phyloP scores from a whole-genome alignment of 2,888 invertebrate species.

The Tinea pellionella region DNA sequence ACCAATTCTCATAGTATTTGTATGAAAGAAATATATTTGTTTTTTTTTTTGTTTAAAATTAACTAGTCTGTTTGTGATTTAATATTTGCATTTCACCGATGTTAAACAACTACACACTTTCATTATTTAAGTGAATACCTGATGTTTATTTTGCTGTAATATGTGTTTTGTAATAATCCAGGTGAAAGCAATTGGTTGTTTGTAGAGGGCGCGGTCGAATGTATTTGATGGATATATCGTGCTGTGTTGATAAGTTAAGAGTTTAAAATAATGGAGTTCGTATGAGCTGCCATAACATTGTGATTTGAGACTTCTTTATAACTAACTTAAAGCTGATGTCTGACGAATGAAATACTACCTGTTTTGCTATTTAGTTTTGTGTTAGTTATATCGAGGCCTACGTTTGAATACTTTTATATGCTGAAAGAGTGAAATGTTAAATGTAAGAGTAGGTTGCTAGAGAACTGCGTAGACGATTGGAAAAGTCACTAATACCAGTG shows the following conservation, averaged over 20 bases:
- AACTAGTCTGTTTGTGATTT: background rate
- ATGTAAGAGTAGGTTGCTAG: conserved; percentile 65
- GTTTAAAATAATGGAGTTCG: conserved; percentile 32
- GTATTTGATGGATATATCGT: background rate
- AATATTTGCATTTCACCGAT: conserved; percentile 5
- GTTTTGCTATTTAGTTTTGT: background rate
- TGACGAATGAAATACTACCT: background rate
- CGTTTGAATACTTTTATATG: conserved; percentile 69
- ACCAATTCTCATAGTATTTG: conserved; percentile 34
- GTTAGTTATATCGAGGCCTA: background rate
- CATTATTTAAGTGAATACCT: background rate
- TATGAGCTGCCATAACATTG: conserved; percentile 60
- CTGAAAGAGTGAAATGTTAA: conserved; percentile 55
- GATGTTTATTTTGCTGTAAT: background rate
- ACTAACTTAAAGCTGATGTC: background rate
- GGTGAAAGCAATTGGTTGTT: background rate
- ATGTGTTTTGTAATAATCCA: background rate
- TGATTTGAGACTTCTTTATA: conserved; percentile 34
- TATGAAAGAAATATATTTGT: conserved; percentile 22
- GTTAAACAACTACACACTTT: background rate
- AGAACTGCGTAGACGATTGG: conserved; percentile 61
- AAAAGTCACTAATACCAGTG: conserved; percentile 28
- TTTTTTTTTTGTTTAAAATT: background rate
- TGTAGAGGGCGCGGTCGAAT: background rate
- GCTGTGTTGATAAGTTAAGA: conserved; percentile 8